Percentiles rank a stretch among this genome's conserved stretches.
Evolutionary conservation across 2,797 vertebrate genomes (phyloP).

Genomic region (Melanotaenia trifasciata): DNA sequence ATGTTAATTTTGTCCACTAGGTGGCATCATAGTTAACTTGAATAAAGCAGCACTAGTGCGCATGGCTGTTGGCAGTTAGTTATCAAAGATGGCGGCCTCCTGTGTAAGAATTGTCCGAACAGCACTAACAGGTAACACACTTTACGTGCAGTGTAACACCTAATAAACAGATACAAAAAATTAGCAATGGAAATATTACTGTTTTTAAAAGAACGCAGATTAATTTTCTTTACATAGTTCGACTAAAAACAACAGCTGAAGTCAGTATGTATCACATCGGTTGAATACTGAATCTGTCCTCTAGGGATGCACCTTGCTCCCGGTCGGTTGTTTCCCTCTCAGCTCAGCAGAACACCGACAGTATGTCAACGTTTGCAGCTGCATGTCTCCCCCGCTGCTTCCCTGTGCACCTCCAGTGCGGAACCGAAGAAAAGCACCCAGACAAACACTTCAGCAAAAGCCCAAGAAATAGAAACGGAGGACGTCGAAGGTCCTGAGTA

Average conservation of each 20-base stretch:
- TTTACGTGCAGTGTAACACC: too few species aligned
- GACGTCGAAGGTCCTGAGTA: conserved; percentile 81
- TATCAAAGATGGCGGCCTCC: conserved; percentile 80
- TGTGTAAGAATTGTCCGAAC: conserved; percentile 46
- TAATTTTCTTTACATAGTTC: neutral
- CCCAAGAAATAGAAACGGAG: conserved; percentile 40
- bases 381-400: conserved; percentile 56
- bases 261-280: neutral
- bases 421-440: conserved; percentile 31
- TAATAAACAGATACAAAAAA: too few species aligned
- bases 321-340: conserved; percentile 26
- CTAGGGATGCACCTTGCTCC: conserved; percentile 46
- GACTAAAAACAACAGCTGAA: neutral
- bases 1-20: neutral
- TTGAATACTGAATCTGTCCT: neutral
- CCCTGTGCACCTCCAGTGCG: conserved; percentile 39
- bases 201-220: neutral
- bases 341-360: neutral
- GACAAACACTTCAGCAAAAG: neutral
- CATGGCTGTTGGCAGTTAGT: conserved; percentile 1
- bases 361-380: conserved; percentile 28
- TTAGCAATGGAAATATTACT: too few species aligned
- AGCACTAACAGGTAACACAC: conserved; percentile 69
- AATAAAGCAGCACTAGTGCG: conserved; percentile 21
- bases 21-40: neutral